Conservation (phyloP, 2,113 vertebrate genomes). For the Anoura caudifer region DNA sequence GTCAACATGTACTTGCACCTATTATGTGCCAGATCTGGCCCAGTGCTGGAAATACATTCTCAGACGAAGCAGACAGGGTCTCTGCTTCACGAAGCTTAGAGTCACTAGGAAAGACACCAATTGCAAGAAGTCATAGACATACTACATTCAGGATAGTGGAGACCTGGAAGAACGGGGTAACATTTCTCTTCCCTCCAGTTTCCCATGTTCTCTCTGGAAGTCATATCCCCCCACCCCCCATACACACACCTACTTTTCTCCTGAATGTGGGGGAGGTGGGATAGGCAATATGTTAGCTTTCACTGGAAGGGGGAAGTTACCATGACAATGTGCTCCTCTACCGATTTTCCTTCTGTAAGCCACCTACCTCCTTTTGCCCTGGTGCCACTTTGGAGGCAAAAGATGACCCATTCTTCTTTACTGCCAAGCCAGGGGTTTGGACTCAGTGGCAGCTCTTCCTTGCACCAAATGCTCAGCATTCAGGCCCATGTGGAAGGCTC, state of each 20-base stretch:
- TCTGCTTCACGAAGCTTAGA: background rate
- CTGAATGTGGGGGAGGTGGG: too few relatives aligned
- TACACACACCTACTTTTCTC: background rate
- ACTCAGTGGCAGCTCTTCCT: background rate
- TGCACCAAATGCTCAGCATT: rapidly evolving
- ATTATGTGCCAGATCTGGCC: background rate
- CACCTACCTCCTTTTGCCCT: too few relatives aligned
- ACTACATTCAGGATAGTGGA: background rate
- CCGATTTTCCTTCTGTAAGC: too few relatives aligned
- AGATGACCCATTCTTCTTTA: background rate
- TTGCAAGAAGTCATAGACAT: background rate
- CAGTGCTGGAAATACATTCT: background rate
- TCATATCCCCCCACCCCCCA: rapidly evolving
- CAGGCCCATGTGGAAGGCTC: background rate
- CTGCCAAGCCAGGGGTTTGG: background rate
- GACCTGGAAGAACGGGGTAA: background rate
- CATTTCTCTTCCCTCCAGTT: background rate
- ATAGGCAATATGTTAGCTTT: background rate
- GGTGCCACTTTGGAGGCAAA: background rate
- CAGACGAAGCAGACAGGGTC: background rate
- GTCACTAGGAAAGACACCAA: background rate
- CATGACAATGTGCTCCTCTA: background rate
- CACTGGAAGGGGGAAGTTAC: background rate
- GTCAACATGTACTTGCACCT: background rate
- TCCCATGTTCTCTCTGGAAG: background rate